Evolutionary conservation across 2,888 invertebrate genomes (phyloP).

Genomic region (Plebejus argus): DNA sequence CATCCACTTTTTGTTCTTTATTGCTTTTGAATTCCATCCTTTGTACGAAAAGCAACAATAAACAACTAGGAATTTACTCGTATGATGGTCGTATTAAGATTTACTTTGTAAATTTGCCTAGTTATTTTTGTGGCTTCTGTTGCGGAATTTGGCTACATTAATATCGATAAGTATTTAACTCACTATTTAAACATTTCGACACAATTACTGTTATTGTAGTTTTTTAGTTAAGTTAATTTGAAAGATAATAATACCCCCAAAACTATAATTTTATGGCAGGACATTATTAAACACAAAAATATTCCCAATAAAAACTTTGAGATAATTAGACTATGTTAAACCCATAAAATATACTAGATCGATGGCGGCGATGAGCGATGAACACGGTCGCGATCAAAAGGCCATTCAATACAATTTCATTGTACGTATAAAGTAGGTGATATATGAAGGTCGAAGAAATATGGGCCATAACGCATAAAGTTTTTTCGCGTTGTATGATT

Average conservation of each 20-base stretch:
- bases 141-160: neutral
- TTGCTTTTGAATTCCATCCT: slow-evolving; percentile 30
- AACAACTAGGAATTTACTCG: slow-evolving; percentile 19
- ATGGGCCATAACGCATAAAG: slow-evolving; percentile 42
- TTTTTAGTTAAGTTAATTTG: no score
- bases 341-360: neutral
- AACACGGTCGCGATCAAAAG: slow-evolving; percentile 9
- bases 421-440: slow-evolving; percentile 27
- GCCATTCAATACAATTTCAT: slow-evolving; percentile 28
- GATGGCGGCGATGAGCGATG: neutral
- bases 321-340: neutral
- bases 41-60: slow-evolving; percentile 15
- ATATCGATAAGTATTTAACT: neutral
- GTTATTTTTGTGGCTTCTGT: neutral
- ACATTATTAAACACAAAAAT: neutral
- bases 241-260: neutral
- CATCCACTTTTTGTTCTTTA: slow-evolving; percentile 34
- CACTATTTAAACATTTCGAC: neutral
- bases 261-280: neutral
- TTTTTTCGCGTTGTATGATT: slow-evolving; percentile 57
- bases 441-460: slow-evolving; percentile 37
- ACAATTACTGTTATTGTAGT: no score
- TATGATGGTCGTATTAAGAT: slow-evolving; percentile 27
- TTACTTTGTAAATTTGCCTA: neutral
- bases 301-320: neutral